Evolutionary conservation across 2,797 vertebrate genomes (phyloP).

Genomic region (Cichlasoma orientale): DNA sequence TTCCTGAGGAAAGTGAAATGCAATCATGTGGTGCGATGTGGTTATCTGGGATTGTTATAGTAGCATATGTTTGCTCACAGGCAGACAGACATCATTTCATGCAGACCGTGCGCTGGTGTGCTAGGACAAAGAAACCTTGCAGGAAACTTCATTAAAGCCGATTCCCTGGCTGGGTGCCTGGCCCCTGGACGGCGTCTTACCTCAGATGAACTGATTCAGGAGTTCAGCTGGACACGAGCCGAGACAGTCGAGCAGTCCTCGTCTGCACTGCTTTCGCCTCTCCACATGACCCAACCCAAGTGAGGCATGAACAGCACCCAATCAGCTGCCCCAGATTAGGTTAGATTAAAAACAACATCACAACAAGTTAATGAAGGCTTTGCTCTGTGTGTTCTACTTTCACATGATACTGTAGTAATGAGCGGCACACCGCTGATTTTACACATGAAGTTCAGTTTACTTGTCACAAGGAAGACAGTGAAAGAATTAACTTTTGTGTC

Average conservation of each 20-base stretch:
- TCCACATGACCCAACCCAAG: not conserved
- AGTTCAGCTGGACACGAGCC: not conserved
- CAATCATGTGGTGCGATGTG: not conserved
- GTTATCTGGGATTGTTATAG: not conserved
- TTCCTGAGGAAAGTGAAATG: not conserved
- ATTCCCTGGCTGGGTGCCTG: not conserved
- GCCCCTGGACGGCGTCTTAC: not conserved
- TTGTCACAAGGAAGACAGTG: not conserved
- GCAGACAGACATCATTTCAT: not conserved
- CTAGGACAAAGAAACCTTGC: slow-evolving; percentile 1
- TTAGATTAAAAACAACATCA: not conserved
- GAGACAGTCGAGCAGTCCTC: not conserved
- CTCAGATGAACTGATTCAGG: not conserved
- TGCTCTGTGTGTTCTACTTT: not conserved
- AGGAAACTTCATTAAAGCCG: not conserved
- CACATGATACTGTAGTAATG: not conserved
- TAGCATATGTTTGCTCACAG: not conserved
- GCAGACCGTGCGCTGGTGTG: not conserved
- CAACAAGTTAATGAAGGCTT: not conserved
- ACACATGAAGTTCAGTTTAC: not conserved
- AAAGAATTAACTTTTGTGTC: not conserved
- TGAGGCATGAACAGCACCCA: not conserved
- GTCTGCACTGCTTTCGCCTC: not conserved
- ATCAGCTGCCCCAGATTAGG: not conserved
- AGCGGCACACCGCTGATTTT: not conserved